Base-by-base conservation (phyloP, 2,113 vertebrate genomes). In the Taurulus bubalis region DNA sequence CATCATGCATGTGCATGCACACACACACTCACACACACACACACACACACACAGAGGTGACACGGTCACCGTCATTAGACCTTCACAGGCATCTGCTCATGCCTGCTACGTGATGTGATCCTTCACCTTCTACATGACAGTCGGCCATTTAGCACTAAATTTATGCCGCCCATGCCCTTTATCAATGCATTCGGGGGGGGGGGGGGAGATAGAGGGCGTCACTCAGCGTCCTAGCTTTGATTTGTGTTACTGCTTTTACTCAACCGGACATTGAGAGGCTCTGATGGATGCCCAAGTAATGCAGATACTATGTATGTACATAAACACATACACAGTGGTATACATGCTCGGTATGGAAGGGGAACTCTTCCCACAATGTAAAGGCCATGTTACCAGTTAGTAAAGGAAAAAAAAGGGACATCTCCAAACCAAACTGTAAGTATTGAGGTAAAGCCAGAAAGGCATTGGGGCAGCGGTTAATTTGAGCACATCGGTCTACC, bases 191-290 rank as follows among this genome's bases (percentile, higher is more conserved):
- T 91, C 68, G 94, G 90, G 94, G 86, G 16, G 42, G 16, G 42
- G 36, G 42, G 91, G 93, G 90, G 84, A 94, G 94, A 95, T 93
- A 93, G 96, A 93, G 95, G 95, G 94, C 92, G 94, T 96, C 93
- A 91, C 95, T 95, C 95, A 92, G 81, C 87, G 88, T 95, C 95
- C 93, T 90, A 22, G 71, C 89, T 90, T 90, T 94, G 90, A 92
- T 93, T 94, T 93, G 89, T 92, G 89, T 85, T 80, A 73, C 77
- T 83, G 83, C 85, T 90, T 91, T 93, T 86, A 91, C 88, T 90
- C 89, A 87, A 76, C 78, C 77, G 83, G 89, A 92, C 87, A 78
- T 73, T 84, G 72, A 91, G 76, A 85, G 87, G 66, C 84, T 74
- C 55, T 85, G 85, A 88, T 75, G 71, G 78, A 88, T 88, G 71